A percentile compares a stretch with the other conserved stretches of the same genome.
phyloP scores from a whole-genome alignment of 2,888 invertebrate species.

The Eupithecia centaureata region DNA sequence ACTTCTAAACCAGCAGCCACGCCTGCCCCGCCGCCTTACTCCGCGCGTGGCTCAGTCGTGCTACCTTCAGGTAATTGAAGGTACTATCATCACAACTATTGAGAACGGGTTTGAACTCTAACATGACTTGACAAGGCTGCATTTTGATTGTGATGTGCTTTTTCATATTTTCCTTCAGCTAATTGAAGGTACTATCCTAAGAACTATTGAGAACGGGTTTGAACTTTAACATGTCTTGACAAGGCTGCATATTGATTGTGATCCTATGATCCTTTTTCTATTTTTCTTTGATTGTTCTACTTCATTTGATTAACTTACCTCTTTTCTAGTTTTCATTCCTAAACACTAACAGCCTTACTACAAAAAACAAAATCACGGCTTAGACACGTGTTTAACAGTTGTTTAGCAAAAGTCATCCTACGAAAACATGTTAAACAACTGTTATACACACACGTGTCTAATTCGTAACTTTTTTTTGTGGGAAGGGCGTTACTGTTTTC shows the following conservation, averaged over 20 bases:
- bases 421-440: no score
- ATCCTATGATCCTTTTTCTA: background rate
- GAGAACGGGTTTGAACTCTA: slow-evolving; percentile 23
- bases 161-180: slow-evolving; percentile 35
- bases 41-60: slow-evolving; percentile 70
- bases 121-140: background rate
- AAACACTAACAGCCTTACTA: no score
- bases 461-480: no score
- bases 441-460: no score
- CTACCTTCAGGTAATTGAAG: slow-evolving; percentile 70
- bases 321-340: background rate
- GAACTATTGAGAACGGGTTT: slow-evolving; percentile 26
- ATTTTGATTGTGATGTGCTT: background rate
- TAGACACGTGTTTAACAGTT: no score
- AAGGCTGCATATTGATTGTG: background rate
- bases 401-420: no score
- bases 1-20: slow-evolving; percentile 90
- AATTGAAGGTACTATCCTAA: slow-evolving; percentile 50
- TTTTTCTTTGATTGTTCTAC: background rate
- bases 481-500: no score
- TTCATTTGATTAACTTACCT: background rate
- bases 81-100: slow-evolving; percentile 34
- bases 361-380: no score
- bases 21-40: slow-evolving; percentile 91
- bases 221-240: background rate